Base-by-base conservation (phyloP, 2,888 invertebrate species). In the Athalia cordata region DNA sequence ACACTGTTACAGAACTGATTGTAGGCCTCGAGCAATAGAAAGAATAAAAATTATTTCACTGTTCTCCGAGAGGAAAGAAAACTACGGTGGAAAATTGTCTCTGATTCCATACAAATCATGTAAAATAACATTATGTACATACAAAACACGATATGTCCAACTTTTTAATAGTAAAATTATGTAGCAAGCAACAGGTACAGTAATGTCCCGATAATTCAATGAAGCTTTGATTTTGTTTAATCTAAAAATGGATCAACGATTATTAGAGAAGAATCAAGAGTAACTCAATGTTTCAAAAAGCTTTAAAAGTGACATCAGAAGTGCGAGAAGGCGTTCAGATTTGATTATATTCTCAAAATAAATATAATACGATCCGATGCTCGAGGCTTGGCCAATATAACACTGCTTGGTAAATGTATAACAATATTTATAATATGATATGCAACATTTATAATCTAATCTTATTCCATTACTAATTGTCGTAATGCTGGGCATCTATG, bases 401-500 rank as follows among this genome's bases (percentile, higher is more conserved):
- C 87, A 87, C 83, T 86, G 87, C 85, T 86, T 88, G 87, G 85
- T 85, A 86, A 87, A 85, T 87, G 87, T 88, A 88, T 89, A 89
- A 89, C 89, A 89, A 89, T 89, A 75, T 75, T 88, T 89, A 87
- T 87, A 89, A 88, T 88, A 89, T 90, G 90, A 89, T 89, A 89
- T 90, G 89, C 89, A 89, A 89, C 89, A 89, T 89, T 89, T 89
- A 88, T 88, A 89, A 87, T 88, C 89, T 89, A 89, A 87, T 85
- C 88, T 87, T 89, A 89, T 85, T 84, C 85, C 85, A 86, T 86
- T 89, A 86, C 85, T 87, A 86, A 86, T 87, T 87, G 88, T 87
- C 84, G 84, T 84, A 86, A 86, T 86, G 89, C 89, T 90, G 89
- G 89, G 89, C 89, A 89, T 89, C 85, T 84, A 86, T 86, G 83